A percentile compares a stretch with the other conserved stretches of the same genome.
These are phyloP conservation scores for Atherix ibis DNA, from an alignment of 2,888 invertebrate species.

Conservation along the genomic window DNA sequence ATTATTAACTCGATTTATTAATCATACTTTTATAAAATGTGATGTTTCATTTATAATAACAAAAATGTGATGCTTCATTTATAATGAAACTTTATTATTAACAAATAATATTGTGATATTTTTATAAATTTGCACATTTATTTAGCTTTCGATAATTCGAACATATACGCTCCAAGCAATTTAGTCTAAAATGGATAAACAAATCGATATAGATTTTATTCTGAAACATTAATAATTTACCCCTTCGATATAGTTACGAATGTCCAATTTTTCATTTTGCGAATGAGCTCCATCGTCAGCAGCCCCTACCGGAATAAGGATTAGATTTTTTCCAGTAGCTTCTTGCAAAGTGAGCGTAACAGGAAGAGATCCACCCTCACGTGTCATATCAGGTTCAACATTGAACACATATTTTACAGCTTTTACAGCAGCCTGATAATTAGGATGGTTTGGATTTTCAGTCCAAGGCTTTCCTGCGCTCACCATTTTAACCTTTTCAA, in stretches of 20 bases:
- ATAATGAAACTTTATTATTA: too few relatives aligned
- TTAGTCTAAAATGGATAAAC: constrained; percentile 58
- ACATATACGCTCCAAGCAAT: constrained; percentile 75
- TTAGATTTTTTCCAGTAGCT: constrained; percentile 81
- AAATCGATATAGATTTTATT: constrained; percentile 6
- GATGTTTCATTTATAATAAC: too few relatives aligned
- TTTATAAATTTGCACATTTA: too few relatives aligned
- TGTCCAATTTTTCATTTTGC: constrained; percentile 93
- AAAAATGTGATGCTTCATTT: too few relatives aligned
- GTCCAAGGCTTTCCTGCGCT: constrained; percentile 87
- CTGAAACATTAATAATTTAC: constrained; percentile 38
- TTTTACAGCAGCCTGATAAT: constrained; percentile 75
- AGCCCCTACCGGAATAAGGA: constrained; percentile 87
- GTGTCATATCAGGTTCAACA: constrained; percentile 80
- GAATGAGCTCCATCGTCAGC: constrained; percentile 95
- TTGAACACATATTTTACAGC: constrained; percentile 75
- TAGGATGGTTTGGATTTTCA: constrained; percentile 79
- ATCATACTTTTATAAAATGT: too few relatives aligned
- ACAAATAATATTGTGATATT: too few relatives aligned
- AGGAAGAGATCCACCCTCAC: constrained; percentile 97
- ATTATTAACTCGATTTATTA: too few relatives aligned
- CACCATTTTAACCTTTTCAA: constrained; percentile 23
- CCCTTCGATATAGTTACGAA: constrained; percentile 85
- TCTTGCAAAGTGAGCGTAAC: constrained; percentile 88
- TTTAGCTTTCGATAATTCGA: too few relatives aligned